Evolutionary conservation across 1,140 invertebrate species (phyloP).

Genomic region (Heliconius hermathena): DNA sequence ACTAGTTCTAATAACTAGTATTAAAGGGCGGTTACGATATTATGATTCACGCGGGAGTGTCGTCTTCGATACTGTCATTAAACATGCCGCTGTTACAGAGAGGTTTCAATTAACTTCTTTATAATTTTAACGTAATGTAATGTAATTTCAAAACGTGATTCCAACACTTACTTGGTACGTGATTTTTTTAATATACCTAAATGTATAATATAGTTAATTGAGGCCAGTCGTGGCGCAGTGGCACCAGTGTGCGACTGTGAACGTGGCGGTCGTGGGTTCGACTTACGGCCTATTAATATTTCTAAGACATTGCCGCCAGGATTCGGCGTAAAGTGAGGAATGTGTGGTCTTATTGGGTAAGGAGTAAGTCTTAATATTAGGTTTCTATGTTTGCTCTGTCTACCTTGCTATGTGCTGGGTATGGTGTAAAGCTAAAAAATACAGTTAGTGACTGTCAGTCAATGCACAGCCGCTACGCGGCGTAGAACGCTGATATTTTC

Average conservation of each 20-base stretch:
- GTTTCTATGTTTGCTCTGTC: background rate
- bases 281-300: too few species aligned
- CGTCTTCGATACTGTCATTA: slow-evolving; percentile 9
- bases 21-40: background rate
- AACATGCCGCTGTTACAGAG: background rate
- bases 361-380: too few species aligned
- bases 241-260: too few species aligned
- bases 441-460: too few species aligned
- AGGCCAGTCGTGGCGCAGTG: too few species aligned
- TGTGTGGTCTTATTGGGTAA: too few species aligned
- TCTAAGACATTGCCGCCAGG: too few species aligned
- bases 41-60: background rate
- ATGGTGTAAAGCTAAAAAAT: background rate
- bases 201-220: too few species aligned
- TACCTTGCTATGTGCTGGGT: background rate
- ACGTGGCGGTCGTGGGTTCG: too few species aligned
- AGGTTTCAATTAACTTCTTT: slow-evolving; percentile 11
- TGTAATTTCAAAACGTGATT: slow-evolving; percentile 19
- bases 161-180: slow-evolving; percentile 13
- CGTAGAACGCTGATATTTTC: too few species aligned
- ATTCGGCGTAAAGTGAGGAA: too few species aligned
- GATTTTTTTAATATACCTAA: background rate
- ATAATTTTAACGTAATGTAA: slow-evolving; percentile 16
- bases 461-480: too few species aligned
- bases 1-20: background rate